These are phyloP conservation scores for Gila orcuttii DNA, from an alignment of 2,113 vertebrate genomes.

Conservation along the genomic window DNA sequence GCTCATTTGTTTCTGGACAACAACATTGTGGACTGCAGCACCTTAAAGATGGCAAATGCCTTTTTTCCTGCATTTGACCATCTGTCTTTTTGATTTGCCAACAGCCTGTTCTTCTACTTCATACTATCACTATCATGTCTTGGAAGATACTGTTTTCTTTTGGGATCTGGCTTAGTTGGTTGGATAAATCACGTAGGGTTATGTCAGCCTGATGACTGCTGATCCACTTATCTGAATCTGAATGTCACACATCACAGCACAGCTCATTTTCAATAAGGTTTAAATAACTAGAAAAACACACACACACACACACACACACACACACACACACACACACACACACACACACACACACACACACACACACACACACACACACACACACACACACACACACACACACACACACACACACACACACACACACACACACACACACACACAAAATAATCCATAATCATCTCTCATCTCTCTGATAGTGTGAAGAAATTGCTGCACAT, in stretches of 20 bases:
- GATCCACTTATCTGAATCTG: conserved; percentile 27
- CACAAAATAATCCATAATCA: not conserved
- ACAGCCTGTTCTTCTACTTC: not conserved
- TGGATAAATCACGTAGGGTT: not conserved
- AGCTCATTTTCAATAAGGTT: not conserved
- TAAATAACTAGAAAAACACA: not conserved
- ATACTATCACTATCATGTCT: not conserved
- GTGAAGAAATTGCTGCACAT: not conserved
- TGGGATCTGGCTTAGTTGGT: conserved; percentile 6
- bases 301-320: no score
- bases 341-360: not conserved
- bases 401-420: no score
- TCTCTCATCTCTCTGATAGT: not conserved
- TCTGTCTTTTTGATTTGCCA: not conserved
- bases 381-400: not conserved
- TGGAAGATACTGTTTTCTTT: not conserved
- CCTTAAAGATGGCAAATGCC: not conserved
- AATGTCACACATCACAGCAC: conserved; percentile 17
- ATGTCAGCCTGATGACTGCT: not conserved
- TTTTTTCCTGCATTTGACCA: not conserved
- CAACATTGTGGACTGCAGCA: not conserved
- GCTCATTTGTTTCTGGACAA: not conserved
- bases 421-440: not conserved
- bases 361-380: no score
- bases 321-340: no score